Evolutionary conservation across 2,888 invertebrate species (phyloP).

Genomic region (Drosophila paracracens): DNA sequence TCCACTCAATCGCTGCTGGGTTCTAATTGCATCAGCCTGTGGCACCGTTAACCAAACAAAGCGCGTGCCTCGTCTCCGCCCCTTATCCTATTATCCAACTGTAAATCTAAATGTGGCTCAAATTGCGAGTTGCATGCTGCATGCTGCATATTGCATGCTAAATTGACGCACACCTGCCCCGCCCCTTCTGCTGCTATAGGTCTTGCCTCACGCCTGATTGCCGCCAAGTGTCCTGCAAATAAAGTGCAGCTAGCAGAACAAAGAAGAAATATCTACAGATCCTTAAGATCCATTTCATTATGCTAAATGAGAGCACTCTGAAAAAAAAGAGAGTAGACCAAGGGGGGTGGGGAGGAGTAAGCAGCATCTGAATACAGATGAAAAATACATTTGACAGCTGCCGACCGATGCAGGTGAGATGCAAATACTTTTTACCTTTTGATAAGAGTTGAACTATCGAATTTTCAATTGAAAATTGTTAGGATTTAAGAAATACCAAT

Average conservation of each 20-base stretch:
- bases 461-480: neutral
- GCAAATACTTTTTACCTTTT: neutral
- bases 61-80: slow-evolving; percentile 37
- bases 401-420: slow-evolving; percentile 19
- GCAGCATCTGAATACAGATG: slow-evolving; percentile 11
- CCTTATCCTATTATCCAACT: slow-evolving; percentile 45
- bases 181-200: slow-evolving; percentile 1
- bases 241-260: slow-evolving; percentile 47
- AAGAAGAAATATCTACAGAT: slow-evolving; percentile 11
- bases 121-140: slow-evolving; percentile 53
- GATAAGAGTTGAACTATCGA: neutral
- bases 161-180: slow-evolving; percentile 51
- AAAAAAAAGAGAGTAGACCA: neutral
- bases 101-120: slow-evolving; percentile 62
- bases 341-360: neutral
- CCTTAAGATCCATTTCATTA: slow-evolving; percentile 26
- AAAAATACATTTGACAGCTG: slow-evolving; percentile 28
- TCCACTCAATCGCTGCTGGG: slow-evolving; percentile 59
- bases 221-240: slow-evolving; percentile 56
- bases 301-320: slow-evolving; percentile 36
- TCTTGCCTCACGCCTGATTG: slow-evolving; percentile 46
- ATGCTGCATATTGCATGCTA: slow-evolving; percentile 51
- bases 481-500: neutral
- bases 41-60: slow-evolving; percentile 56
- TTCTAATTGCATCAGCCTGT: slow-evolving; percentile 61